phyloP scores from a whole-genome alignment of 2,888 invertebrate species.

The Oithona nana region DNA sequence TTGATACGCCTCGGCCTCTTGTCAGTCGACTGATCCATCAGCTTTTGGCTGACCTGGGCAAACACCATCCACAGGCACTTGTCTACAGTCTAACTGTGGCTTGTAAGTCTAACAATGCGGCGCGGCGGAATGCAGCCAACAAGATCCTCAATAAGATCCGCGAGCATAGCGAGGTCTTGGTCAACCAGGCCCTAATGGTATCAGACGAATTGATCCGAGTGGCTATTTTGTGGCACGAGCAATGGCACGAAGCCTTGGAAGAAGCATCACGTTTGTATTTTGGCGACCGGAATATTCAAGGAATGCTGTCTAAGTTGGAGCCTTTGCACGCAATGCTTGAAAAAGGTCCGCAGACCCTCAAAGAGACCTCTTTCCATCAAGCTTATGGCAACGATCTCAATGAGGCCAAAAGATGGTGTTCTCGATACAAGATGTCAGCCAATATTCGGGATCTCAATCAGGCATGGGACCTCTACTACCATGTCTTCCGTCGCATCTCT shows the following conservation, averaged over 20 bases:
- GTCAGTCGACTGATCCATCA: conserved; percentile 76
- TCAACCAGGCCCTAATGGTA: conserved; percentile 82
- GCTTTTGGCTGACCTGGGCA: conserved; percentile 84
- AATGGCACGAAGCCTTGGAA: conserved; percentile 92
- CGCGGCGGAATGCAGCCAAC: conserved; percentile 73
- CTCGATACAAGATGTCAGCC: conserved; percentile 49
- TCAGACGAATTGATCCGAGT: conserved; percentile 37
- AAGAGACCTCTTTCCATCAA: conserved; percentile 90
- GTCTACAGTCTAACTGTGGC: conserved; percentile 96
- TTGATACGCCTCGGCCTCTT: conserved; percentile 72
- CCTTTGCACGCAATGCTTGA: conserved; percentile 87
- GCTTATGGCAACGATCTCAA: conserved; percentile 83
- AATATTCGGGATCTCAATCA: conserved; percentile 81
- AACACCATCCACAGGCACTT: conserved; percentile 89
- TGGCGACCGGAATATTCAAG: conserved; percentile 82
- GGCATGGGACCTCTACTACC: conserved; percentile 98
- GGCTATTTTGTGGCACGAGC: conserved; percentile 97
- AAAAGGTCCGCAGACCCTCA: conserved; percentile 78
- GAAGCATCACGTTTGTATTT: conserved; percentile 87
- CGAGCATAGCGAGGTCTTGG: conserved; percentile 74
- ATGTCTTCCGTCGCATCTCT: conserved; percentile 88
- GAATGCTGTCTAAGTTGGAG: conserved; percentile 88
- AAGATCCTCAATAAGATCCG: conserved; percentile 87
- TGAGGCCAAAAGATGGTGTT: conserved; percentile 91
- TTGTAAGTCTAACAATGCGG: conserved; percentile 70